phyloP scores from a whole-genome alignment of 2,113 vertebrate genomes.

The Capricornis sumatraensis region DNA sequence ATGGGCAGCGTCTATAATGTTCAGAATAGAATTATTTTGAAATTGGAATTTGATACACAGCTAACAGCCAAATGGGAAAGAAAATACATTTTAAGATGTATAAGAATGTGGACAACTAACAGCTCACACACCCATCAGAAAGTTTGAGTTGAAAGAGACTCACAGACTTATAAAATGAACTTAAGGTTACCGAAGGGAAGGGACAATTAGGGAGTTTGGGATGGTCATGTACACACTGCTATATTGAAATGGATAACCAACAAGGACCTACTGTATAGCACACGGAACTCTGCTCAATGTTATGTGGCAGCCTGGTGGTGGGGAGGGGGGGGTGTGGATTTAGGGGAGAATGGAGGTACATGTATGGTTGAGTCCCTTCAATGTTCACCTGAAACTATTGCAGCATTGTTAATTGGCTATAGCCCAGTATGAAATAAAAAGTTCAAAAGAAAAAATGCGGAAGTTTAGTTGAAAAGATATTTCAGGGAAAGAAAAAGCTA shows the following conservation, averaged over 20 bases:
- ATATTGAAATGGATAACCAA: neutral
- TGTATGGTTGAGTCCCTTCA: neutral
- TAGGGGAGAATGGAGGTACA: neutral
- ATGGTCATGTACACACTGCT: neutral
- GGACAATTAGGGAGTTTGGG: neutral
- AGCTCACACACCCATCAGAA: neutral
- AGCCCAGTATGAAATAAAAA: neutral
- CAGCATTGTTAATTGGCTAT: neutral
- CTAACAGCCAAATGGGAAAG: neutral
- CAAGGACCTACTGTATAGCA: neutral
- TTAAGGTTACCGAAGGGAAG: neutral
- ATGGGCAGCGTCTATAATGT: neutral
- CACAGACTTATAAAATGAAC: neutral
- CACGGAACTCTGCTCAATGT: neutral
- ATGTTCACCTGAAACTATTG: neutral
- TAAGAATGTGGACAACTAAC: neutral
- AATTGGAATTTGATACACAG: neutral
- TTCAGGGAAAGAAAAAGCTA: neutral
- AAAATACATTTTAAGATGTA: neutral
- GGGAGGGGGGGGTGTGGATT: rapidly evolving
- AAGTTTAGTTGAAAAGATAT: neutral
- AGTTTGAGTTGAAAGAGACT: neutral
- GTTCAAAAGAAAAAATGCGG: neutral
- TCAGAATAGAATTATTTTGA: neutral
- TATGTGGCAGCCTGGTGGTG: neutral